Evolutionary conservation across 2,113 vertebrate genomes (phyloP).

Genomic region (Leucoraja erinaceus): DNA sequence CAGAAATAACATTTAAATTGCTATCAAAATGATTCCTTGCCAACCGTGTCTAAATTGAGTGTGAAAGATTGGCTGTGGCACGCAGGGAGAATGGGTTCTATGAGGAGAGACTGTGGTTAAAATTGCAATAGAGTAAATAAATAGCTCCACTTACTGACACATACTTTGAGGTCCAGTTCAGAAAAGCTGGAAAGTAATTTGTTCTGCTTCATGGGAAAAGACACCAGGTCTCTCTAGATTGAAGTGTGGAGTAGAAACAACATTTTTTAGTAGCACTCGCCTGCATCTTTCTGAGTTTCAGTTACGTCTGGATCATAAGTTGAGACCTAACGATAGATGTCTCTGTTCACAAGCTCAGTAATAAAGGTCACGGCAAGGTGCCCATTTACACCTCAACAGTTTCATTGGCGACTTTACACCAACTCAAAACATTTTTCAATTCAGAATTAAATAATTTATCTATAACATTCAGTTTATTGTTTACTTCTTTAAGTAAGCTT

Average conservation of each 20-base stretch:
- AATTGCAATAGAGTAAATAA: constrained; percentile 29
- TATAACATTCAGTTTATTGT: not conserved
- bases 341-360: not conserved
- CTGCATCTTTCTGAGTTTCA: not conserved
- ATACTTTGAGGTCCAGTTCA: constrained; percentile 14
- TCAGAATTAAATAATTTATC: not conserved
- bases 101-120: constrained; percentile 34
- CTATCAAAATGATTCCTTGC: constrained; percentile 12
- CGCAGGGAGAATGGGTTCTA: not conserved
- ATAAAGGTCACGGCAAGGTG: not conserved
- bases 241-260: not conserved
- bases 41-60: constrained; percentile 20
- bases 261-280: not conserved
- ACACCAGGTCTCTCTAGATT: constrained; percentile 26
- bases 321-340: not conserved
- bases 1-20: constrained; percentile 21
- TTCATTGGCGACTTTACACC: not conserved
- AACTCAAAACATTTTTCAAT: not conserved
- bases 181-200: constrained; percentile 24
- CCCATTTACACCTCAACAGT: not conserved
- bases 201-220: constrained; percentile 27
- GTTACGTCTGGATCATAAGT: not conserved
- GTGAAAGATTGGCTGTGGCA: constrained; percentile 25
- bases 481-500: not conserved
- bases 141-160: constrained; percentile 33